Percentiles rank a stretch among this genome's conserved stretches.
Conservation (phyloP, 2,888 invertebrate species). For the Eudasyphora cyanicolor region DNA sequence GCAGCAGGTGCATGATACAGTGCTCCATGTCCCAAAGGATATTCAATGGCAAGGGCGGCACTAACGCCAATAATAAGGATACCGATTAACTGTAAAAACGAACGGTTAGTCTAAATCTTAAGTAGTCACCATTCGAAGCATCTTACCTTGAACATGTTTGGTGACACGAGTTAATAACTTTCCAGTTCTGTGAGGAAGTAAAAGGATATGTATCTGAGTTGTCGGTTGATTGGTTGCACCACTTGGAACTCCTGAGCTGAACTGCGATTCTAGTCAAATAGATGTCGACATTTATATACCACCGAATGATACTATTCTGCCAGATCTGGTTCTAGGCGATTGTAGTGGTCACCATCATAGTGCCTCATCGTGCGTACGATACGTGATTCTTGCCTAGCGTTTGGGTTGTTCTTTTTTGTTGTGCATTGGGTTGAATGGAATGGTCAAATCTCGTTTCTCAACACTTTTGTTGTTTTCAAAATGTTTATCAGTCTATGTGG, state of each 20-base stretch:
- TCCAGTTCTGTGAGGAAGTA: slow-evolving; percentile 7
- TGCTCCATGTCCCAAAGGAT: slow-evolving; percentile 59
- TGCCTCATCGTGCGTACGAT: slow-evolving; percentile 47
- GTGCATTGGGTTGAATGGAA: background rate
- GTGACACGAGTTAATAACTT: slow-evolving; percentile 39
- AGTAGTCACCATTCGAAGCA: background rate
- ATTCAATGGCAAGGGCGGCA: slow-evolving; percentile 74
- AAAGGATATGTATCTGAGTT: background rate
- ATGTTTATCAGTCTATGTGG: slow-evolving; percentile 12
- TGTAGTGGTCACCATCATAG: slow-evolving; percentile 39
- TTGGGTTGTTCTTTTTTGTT: slow-evolving; percentile 23
- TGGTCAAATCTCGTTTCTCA: slow-evolving; percentile 4
- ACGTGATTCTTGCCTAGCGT: background rate
- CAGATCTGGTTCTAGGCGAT: slow-evolving; percentile 27
- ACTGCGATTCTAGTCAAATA: slow-evolving; percentile 76
- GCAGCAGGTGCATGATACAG: slow-evolving; percentile 69
- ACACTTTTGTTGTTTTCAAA: slow-evolving; percentile 30
- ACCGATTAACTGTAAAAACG: slow-evolving; percentile 70
- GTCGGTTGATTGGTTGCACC: slow-evolving; percentile 60
- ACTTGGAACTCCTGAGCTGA: slow-evolving; percentile 76
- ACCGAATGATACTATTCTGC: slow-evolving; percentile 47
- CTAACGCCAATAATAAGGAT: slow-evolving; percentile 73
- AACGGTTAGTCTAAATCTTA: background rate
- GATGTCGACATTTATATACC: slow-evolving; percentile 76
- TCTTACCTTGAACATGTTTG: slow-evolving; percentile 68